Evolutionary conservation across 2,888 invertebrate species (phyloP).

Genomic region (Rotaria macrura): DNA sequence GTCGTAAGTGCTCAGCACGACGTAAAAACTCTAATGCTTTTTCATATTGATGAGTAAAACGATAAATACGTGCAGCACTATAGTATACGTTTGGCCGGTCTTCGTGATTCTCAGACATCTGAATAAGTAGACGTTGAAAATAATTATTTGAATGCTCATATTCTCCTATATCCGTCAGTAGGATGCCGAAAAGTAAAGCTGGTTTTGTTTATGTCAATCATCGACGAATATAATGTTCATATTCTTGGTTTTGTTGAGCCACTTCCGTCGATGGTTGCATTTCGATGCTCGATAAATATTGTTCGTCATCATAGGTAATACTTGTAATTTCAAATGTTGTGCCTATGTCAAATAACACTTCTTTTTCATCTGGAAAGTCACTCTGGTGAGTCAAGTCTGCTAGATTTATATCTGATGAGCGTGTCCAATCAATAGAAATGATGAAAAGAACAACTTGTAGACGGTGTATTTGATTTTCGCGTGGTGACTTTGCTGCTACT

Average conservation of each 20-base stretch:
- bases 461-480: not conserved
- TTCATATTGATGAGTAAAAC: not conserved
- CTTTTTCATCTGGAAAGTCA: not conserved
- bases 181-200: not conserved
- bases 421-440: not conserved
- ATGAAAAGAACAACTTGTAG: not conserved
- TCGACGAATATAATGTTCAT: not conserved
- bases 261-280: not conserved
- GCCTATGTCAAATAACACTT: not conserved
- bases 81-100: not conserved
- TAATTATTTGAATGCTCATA: not conserved
- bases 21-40: not conserved
- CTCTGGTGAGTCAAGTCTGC: not conserved
- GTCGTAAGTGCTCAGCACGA: not conserved
- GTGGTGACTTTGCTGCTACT: too few relatives aligned
- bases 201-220: not conserved
- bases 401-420: not conserved
- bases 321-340: not conserved
- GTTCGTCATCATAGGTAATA: too few relatives aligned
- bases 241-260: not conserved
- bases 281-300: not conserved
- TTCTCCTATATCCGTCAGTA: not conserved
- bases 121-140: not conserved
- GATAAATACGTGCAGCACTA: not conserved
- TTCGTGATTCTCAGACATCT: not conserved